These are phyloP conservation scores for Styela clava DNA, from an alignment of 23 tunicate species.

Conservation along the genomic window DNA sequence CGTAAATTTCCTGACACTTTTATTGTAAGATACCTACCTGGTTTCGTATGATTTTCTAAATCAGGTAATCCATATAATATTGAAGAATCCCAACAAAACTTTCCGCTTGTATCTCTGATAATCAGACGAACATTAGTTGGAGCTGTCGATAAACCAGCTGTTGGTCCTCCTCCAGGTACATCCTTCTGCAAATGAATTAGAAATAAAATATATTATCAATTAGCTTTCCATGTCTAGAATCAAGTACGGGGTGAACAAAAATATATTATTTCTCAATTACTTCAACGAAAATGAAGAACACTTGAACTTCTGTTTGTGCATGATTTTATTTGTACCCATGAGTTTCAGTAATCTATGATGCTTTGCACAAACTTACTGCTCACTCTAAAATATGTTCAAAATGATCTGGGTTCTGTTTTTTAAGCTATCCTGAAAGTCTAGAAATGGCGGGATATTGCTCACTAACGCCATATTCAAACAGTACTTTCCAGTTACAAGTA, in stretches of 20 bases:
- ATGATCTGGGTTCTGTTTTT: no score
- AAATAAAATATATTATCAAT: not conserved
- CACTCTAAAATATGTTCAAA: no score
- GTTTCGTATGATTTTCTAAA: constrained; percentile 22
- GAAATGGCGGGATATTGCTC: no score
- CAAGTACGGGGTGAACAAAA: not conserved
- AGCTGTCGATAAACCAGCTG: constrained; percentile 56
- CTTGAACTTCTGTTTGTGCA: no score
- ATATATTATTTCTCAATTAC: not conserved
- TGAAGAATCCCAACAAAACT: constrained; percentile 86
- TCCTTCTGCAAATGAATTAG: constrained; percentile 5
- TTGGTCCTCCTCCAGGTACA: constrained; percentile 37
- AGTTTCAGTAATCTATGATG: no score
- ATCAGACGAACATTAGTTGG: constrained; percentile 69
- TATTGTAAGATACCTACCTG: constrained; percentile 54
- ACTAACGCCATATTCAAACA: no score
- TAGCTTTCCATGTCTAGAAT: not conserved
- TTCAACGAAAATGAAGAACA: no score
- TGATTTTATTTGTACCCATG: no score
- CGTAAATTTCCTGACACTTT: no score
- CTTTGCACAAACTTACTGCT: no score
- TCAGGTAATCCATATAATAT: constrained; percentile 53
- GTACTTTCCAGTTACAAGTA: no score
- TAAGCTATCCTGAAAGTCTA: no score
- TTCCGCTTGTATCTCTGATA: constrained; percentile 76